Evolutionary conservation across 2,888 invertebrate species (phyloP).

Genomic region (Hydropsyche betteni): DNA sequence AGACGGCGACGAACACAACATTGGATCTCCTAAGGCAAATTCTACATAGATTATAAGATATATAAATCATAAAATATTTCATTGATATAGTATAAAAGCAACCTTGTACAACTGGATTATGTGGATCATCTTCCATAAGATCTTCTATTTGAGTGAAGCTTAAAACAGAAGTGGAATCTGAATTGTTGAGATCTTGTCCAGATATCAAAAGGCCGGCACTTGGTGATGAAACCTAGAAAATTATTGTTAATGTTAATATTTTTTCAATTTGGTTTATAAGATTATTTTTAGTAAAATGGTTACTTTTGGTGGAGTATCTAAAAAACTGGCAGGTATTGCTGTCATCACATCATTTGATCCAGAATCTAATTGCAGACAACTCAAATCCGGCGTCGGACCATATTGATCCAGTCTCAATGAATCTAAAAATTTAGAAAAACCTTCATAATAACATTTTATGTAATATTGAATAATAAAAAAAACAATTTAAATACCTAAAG

Average conservation of each 20-base stretch:
- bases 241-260: neutral
- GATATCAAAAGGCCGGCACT: slow-evolving; percentile 57
- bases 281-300: slow-evolving; percentile 9
- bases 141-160: slow-evolving; percentile 72
- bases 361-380: slow-evolving; percentile 51
- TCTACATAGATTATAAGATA: slow-evolving; percentile 5
- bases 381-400: slow-evolving; percentile 47
- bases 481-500: slow-evolving; percentile 42
- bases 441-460: neutral
- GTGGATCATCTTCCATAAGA: slow-evolving; percentile 74
- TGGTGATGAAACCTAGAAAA: slow-evolving; percentile 60
- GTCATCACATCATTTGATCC: slow-evolving; percentile 46
- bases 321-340: slow-evolving; percentile 51
- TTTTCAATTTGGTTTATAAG: neutral
- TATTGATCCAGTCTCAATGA: slow-evolving; percentile 48
- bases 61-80: neutral
- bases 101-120: slow-evolving; percentile 70
- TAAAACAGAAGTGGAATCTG: slow-evolving; percentile 58
- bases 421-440: slow-evolving; percentile 40
- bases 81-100: neutral
- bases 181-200: slow-evolving; percentile 54
- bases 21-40: slow-evolving; percentile 60
- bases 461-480: neutral
- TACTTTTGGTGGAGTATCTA: slow-evolving; percentile 43
- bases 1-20: slow-evolving; percentile 65